Conservation (phyloP, 2,888 invertebrate species). For the Anthrax anthrax region DNA sequence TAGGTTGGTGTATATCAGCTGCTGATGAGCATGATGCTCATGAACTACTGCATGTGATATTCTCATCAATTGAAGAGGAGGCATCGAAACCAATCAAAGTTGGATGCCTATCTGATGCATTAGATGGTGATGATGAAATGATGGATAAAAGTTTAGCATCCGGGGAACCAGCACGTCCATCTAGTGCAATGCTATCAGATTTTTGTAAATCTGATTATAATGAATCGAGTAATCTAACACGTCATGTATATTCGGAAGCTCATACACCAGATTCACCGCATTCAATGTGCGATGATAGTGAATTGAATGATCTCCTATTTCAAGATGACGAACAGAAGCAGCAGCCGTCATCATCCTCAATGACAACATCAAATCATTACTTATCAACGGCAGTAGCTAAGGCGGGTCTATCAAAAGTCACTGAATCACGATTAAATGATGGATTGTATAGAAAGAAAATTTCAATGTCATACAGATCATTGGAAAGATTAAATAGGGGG, state of each 20-base stretch:
- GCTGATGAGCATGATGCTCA: conserved; percentile 89
- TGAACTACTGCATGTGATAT: conserved; percentile 76
- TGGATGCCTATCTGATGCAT: conserved; percentile 62
- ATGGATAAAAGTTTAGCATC: too few relatives aligned
- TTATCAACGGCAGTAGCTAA: background rate
- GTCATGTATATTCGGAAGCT: conserved; percentile 31
- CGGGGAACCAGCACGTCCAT: conserved; percentile 40
- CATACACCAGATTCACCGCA: conserved; percentile 35
- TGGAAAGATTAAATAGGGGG: conserved; percentile 35
- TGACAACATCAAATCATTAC: conserved; percentile 2
- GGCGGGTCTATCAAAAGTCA: conserved; percentile 24
- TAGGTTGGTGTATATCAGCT: conserved; percentile 76
- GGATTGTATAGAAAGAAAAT: conserved; percentile 21
- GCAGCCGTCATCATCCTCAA: conserved; percentile 21
- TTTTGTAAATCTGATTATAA: conserved; percentile 33
- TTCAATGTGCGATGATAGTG: conserved; percentile 29
- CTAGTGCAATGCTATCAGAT: conserved; percentile 35
- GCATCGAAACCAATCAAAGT: conserved; percentile 33
- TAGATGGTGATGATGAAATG: conserved; percentile 39
- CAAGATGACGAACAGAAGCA: conserved; percentile 14
- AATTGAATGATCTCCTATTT: conserved; percentile 11
- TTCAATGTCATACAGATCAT: conserved; percentile 37
- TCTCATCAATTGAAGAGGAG: conserved; percentile 85
- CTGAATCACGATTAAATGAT: conserved; percentile 13
- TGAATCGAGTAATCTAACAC: conserved; percentile 29